Conservation (phyloP, 2,113 vertebrate genomes). For the Larimichthys crocea region DNA sequence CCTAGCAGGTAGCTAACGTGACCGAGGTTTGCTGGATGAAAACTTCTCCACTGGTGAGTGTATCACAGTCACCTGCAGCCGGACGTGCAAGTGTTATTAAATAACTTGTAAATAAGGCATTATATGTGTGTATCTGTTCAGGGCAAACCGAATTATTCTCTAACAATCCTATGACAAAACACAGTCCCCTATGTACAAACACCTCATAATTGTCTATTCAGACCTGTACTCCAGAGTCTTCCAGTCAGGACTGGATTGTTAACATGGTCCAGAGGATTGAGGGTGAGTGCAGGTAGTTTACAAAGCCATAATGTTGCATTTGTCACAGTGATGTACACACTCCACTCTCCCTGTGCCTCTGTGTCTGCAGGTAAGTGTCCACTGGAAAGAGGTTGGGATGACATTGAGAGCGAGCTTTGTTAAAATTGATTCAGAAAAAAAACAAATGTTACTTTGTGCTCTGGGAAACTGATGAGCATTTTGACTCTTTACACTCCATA, state of each 20-base stretch:
- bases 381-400: constrained; percentile 72
- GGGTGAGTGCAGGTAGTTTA: not conserved
- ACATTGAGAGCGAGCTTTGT: not conserved
- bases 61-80: not conserved
- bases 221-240: not conserved
- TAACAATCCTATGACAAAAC: not conserved
- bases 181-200: not conserved
- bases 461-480: not conserved
- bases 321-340: constrained; percentile 1
- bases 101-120: not conserved
- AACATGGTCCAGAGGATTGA: not conserved
- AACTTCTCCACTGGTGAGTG: constrained; percentile 37
- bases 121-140: not conserved
- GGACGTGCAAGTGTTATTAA: not conserved
- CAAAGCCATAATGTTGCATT: not conserved
- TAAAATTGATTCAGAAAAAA: too few relatives aligned
- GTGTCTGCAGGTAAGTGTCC: constrained; percentile 73
- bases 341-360: not conserved
- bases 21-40: constrained; percentile 6
- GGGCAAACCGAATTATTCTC: not conserved
- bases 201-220: not conserved
- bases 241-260: not conserved
- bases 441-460: not conserved
- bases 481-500: not conserved
- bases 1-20: constrained; percentile 33